phyloP scores from a whole-genome alignment of 2,113 vertebrate species.

The Ctenomys sociabilis region DNA sequence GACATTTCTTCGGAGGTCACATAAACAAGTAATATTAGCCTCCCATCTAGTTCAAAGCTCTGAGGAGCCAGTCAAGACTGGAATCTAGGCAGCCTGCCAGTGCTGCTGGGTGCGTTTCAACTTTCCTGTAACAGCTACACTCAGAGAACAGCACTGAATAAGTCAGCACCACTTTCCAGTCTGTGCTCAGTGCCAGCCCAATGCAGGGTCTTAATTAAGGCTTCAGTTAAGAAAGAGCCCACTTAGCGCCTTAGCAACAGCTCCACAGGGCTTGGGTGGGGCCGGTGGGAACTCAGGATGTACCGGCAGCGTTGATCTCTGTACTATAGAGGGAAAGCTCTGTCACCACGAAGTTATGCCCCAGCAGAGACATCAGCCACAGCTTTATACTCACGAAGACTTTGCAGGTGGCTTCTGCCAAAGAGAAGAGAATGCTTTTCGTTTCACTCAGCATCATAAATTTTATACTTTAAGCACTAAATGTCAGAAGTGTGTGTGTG shows the following conservation, averaged over 20 bases:
- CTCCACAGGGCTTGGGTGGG: rapidly evolving
- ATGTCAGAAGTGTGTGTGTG: background rate
- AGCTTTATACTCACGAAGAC: too few relatives aligned
- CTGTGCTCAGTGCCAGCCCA: background rate
- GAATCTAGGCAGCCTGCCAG: background rate
- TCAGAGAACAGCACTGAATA: background rate
- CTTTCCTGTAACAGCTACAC: background rate
- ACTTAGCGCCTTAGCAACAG: background rate
- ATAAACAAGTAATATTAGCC: constrained; percentile 7
- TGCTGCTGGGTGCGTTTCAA: background rate
- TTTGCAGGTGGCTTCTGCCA: too few relatives aligned
- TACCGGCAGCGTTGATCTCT: too few relatives aligned
- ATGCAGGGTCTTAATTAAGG: background rate
- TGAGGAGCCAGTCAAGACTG: background rate
- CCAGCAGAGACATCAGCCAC: rapidly evolving
- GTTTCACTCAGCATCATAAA: background rate
- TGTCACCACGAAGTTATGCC: rapidly evolving
- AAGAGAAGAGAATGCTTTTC: background rate
- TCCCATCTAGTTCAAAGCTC: constrained; percentile 57
- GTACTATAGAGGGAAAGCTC: too few relatives aligned
- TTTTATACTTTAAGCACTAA: background rate
- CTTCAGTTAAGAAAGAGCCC: rapidly evolving
- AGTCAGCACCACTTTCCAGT: background rate
- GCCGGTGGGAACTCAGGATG: too few relatives aligned
- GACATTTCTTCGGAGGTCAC: constrained; percentile 59